These are phyloP conservation scores for Ricordea florida DNA, from an alignment of 92 coral and sea anemone species.

Conservation along the genomic window DNA sequence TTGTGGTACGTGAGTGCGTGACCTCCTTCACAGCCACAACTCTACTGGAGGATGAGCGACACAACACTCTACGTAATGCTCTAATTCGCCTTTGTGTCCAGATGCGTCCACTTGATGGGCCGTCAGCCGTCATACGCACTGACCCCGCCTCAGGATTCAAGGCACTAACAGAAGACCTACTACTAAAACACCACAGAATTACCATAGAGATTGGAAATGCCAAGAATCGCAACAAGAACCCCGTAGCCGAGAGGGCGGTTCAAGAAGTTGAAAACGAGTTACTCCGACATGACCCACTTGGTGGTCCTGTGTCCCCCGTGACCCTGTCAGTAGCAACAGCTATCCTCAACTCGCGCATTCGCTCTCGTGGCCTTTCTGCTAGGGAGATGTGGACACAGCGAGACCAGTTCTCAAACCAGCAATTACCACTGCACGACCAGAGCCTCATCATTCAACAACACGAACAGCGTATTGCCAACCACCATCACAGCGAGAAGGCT, in stretches of 20 bases:
- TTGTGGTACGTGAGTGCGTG: neutral
- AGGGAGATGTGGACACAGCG: slow-evolving; percentile 44
- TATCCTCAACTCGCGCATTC: slow-evolving; percentile 27
- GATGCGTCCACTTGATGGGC: no score
- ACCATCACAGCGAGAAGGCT: slow-evolving; percentile 25
- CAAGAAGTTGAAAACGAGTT: no score
- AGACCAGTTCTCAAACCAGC: slow-evolving; percentile 36
- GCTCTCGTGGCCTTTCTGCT: slow-evolving; percentile 26
- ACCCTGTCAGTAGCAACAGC: no score
- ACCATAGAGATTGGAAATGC: no score
- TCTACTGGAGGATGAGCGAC: neutral
- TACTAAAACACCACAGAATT: no score
- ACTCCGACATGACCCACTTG: no score
- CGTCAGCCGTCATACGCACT: no score
- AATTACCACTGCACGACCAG: slow-evolving; percentile 25
- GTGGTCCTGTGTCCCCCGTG: no score
- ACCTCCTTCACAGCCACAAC: neutral
- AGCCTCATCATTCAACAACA: slow-evolving; percentile 20
- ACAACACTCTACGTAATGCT: neutral
- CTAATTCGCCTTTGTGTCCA: no score
- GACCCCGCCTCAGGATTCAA: neutral
- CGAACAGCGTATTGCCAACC: slow-evolving; percentile 19
- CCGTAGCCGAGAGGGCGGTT: no score
- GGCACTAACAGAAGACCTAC: no score
- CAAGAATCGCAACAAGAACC: no score